Base-by-base conservation (phyloP, 2,888 invertebrate genomes). In the Emesis furor region DNA sequence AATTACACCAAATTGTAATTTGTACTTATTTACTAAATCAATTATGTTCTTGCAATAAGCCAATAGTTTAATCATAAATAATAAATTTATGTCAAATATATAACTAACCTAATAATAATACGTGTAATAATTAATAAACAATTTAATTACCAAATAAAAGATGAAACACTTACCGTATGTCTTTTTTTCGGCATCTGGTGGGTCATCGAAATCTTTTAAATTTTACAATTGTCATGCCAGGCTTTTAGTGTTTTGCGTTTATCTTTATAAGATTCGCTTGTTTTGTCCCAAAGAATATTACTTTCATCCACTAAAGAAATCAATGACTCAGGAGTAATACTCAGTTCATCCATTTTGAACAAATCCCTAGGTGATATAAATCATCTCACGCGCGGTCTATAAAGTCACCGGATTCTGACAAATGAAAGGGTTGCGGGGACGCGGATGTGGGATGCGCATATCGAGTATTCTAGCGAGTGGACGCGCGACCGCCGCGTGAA, bases 221-320 rank as follows among this genome's bases (percentile, higher is more conserved):
- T 79, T 51, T 72, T 59, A 73, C 75, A 84, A 72, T 79, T 81
- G 24, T 81, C 77, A 35, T 55, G 68, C 77, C 73, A 81, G 35
- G 79, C 75, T 74, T 82, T 72, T 79, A 79, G 51, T 65, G 59
- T 82, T 76, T 78, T 73, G n/a, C 79, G 73, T 79, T 83, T 85
- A 74, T 81, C 59, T 77, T 76, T 81, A 74, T 73, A 81, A 59
- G 24, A 17, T 73, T 79, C 79, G 37, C 42, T 14, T 14, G 82
- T 79, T 73, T 83, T 79, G 67, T 82, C 76, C 82, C 82, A 78
- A 24, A 82, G 24, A 24, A 78, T 35, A 67, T 82, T 74, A 76
- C 81, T 85, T 76, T 85, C 82, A 67, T 85, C 80, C 78, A 85
- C 81, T 74, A 81, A 83, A 73, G 75, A 72, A 76, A 80, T 83